These are phyloP conservation scores for Biston betularia DNA, from an alignment of 2,888 invertebrate species.

Conservation along the genomic window DNA sequence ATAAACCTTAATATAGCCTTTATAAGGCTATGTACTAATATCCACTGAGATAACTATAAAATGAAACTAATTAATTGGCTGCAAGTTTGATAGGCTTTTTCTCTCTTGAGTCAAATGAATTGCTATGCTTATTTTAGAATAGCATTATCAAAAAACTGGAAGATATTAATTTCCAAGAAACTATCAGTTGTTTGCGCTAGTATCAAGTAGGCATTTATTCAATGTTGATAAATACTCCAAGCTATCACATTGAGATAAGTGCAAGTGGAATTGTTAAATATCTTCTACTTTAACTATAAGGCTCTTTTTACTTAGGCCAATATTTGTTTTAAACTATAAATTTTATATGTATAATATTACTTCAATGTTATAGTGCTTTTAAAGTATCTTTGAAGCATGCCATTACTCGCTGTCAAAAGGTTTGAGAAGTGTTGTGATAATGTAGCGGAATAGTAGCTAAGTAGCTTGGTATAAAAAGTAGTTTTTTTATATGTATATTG, in stretches of 20 bases:
- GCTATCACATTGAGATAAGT: slow-evolving; percentile 4
- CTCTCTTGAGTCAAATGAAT: neutral
- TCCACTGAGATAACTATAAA: neutral
- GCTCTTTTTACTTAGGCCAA: neutral
- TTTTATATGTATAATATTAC: too few species aligned
- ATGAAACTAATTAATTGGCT: neutral
- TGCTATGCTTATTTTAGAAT: neutral
- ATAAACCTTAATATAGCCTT: neutral
- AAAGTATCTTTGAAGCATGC: too few species aligned
- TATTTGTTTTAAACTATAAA: neutral
- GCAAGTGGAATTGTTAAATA: neutral
- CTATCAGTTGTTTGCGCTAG: neutral
- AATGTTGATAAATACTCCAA: slow-evolving; percentile 12
- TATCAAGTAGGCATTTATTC: neutral
- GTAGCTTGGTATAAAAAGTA: too few species aligned
- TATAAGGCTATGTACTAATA: neutral
- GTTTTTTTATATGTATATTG: too few species aligned
- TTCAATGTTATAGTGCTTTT: neutral
- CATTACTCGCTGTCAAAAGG: too few species aligned
- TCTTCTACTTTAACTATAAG: neutral
- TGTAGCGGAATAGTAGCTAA: too few species aligned
- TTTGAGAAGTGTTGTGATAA: too few species aligned
- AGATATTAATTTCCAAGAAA: slow-evolving; percentile 4
- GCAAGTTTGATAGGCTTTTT: neutral
- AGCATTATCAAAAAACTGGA: neutral